phyloP scores from a whole-genome alignment of 2,888 invertebrate species.

The Megaustenia siamemsis region DNA sequence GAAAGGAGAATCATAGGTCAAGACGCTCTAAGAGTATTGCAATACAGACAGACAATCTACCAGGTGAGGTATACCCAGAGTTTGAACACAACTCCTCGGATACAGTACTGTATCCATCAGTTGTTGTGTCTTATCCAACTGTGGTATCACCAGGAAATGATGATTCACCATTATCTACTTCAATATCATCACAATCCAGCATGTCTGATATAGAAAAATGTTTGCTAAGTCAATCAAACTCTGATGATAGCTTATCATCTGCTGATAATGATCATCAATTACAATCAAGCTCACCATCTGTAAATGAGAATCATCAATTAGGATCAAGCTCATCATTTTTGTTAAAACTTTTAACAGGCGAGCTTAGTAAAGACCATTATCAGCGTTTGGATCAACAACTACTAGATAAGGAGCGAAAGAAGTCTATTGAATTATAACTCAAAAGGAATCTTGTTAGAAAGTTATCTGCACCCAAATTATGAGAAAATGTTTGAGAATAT shows the following conservation, averaged over 20 bases:
- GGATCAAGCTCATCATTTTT: slow-evolving; percentile 53
- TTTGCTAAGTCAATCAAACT: slow-evolving; percentile 54
- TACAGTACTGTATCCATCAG: slow-evolving; percentile 38
- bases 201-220: slow-evolving; percentile 61
- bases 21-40: slow-evolving; percentile 43
- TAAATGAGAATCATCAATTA: slow-evolving; percentile 17
- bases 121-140: slow-evolving; percentile 10
- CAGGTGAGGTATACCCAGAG: slow-evolving; percentile 49
- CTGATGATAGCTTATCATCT: slow-evolving; percentile 38
- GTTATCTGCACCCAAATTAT: no score
- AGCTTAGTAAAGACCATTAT: slow-evolving; percentile 61
- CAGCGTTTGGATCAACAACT: slow-evolving; percentile 59
- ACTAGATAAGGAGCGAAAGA: slow-evolving; percentile 55
- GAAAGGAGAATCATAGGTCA: slow-evolving; percentile 43
- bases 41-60: slow-evolving; percentile 45
- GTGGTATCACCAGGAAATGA: not conserved
- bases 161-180: not conserved
- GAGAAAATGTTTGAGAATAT: no score
- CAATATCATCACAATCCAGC: slow-evolving; percentile 32
- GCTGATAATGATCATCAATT: slow-evolving; percentile 20
- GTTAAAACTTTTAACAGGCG: slow-evolving; percentile 61
- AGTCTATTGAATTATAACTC: slow-evolving; percentile 42
- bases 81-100: slow-evolving; percentile 46
- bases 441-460: no score
- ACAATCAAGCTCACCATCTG: slow-evolving; percentile 40